Base-by-base conservation (phyloP, 2,888 invertebrate genomes). In the Synanthedon tipuliformis region DNA sequence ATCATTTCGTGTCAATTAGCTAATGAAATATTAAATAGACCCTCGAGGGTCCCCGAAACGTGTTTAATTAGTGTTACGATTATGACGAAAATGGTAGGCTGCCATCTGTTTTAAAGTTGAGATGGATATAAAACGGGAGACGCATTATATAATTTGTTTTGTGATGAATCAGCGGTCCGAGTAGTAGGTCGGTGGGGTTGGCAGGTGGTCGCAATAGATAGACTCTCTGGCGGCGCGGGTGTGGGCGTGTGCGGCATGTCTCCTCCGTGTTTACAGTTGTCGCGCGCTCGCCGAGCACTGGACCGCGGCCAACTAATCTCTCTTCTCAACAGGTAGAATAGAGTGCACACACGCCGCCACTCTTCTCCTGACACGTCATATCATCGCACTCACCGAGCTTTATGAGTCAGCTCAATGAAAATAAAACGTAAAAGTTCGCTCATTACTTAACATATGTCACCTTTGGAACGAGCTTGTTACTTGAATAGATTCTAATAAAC, bases 11-110 rank as follows among this genome's bases (percentile, higher is more conserved):
- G 77, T 85, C 86, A 86, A 87, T 87, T 87, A 87, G 86, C 85
- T 87, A 87, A 87, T 87, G 86, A 85, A 87, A 84, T 81, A 81
- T 85, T 73, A 74, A 82, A 81, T 79, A 79, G 81, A 73, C 78
- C 59, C 63, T 62, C 68, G 65, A 67, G 76, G 72, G 73, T 70
- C 71, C 69, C 40, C 68, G 65, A 68, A 62, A 62, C 66, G 69
- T 81, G 34, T 34, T 34, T 34, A 79, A 84, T 85, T 81, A 78
- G 83, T 82, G 83, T 87, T 84, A 81, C 68, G 70, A 70, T 87
- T 84, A 81, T 68, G 70, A 70, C 73, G 82, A 34, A 34, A 10
- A 79, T 73, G 72, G 69, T 68, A 68, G 58, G 64, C 60, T 65
- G 80, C 75, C 80, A 77, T 87, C 86, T 85, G 86, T 79, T 82